Conservation (phyloP, 2,888 invertebrate genomes). For the Baccha elongata region DNA sequence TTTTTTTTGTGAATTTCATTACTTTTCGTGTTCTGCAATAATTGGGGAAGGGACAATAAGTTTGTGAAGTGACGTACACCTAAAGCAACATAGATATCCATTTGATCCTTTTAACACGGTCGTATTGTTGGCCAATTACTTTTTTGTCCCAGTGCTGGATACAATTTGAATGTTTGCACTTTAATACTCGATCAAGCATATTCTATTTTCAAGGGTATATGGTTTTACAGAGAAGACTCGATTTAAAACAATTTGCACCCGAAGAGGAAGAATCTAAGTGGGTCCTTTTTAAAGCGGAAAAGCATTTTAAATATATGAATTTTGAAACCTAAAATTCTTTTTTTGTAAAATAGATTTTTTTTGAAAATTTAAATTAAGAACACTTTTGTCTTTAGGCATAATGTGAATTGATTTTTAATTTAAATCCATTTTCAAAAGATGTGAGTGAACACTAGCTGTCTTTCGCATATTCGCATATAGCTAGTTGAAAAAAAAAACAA, state of each 20-base stretch:
- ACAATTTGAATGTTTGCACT: slow-evolving; percentile 50
- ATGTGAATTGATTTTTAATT: too few relatives aligned
- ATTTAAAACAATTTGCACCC: slow-evolving; percentile 8
- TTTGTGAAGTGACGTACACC: too few relatives aligned
- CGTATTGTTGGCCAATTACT: slow-evolving; percentile 50
- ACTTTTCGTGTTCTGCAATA: slow-evolving; percentile 28
- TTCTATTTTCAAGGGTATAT: slow-evolving; percentile 43
- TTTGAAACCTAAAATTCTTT: too few relatives aligned
- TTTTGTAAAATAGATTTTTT: too few relatives aligned
- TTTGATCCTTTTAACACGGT: slow-evolving; percentile 43
- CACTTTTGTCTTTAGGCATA: too few relatives aligned
- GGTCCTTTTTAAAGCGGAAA: too few relatives aligned
- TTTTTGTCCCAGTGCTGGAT: slow-evolving; percentile 15
- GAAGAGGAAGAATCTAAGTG: background rate
- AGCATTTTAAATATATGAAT: too few relatives aligned
- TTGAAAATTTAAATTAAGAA: too few relatives aligned
- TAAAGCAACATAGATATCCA: background rate
- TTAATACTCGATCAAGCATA: slow-evolving; percentile 57
- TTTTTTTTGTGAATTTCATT: slow-evolving; percentile 45
- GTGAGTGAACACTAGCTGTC: too few relatives aligned
- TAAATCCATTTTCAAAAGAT: too few relatives aligned
- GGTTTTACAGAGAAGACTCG: slow-evolving; percentile 18
- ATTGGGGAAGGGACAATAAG: background rate
- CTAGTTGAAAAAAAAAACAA: too few relatives aligned
- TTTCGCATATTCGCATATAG: too few relatives aligned